phyloP scores from a whole-genome alignment of 2,113 vertebrate species.

The Cichladusa arquata region DNA sequence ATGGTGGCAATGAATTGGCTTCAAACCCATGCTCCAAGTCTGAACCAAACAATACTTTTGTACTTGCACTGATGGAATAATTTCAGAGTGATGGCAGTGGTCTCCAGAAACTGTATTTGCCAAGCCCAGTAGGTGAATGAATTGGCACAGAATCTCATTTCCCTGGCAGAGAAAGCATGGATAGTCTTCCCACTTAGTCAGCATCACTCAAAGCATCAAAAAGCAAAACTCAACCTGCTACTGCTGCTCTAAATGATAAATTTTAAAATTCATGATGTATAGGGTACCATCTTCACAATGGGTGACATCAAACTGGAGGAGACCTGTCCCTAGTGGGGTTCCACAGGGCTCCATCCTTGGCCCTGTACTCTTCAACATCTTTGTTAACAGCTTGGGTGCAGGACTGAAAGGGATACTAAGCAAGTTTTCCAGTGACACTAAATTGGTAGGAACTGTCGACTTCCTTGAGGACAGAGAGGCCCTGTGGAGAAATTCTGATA shows the following conservation, averaged over 20 bases:
- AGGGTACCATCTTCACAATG: background rate
- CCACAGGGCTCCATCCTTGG: background rate
- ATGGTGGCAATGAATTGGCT: background rate
- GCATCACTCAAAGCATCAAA: background rate
- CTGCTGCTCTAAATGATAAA: background rate
- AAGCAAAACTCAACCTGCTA: background rate
- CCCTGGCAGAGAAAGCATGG: background rate
- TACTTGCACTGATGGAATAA: accelerated
- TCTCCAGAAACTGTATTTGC: background rate
- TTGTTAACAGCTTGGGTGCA: background rate
- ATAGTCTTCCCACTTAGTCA: background rate
- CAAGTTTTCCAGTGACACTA: background rate
- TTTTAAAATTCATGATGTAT: background rate
- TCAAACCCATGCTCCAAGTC: background rate
- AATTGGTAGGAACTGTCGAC: background rate
- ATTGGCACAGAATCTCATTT: background rate
- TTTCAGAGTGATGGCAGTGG: background rate
- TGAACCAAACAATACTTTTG: background rate
- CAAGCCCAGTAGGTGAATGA: background rate
- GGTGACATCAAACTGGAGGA: background rate
- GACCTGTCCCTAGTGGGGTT: background rate
- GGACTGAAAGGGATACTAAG: background rate
- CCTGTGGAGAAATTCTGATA: background rate
- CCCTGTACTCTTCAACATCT: background rate
- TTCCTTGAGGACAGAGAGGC: background rate